Base-by-base conservation (phyloP, 2,113 vertebrate species). In the Scalopus aquaticus region DNA sequence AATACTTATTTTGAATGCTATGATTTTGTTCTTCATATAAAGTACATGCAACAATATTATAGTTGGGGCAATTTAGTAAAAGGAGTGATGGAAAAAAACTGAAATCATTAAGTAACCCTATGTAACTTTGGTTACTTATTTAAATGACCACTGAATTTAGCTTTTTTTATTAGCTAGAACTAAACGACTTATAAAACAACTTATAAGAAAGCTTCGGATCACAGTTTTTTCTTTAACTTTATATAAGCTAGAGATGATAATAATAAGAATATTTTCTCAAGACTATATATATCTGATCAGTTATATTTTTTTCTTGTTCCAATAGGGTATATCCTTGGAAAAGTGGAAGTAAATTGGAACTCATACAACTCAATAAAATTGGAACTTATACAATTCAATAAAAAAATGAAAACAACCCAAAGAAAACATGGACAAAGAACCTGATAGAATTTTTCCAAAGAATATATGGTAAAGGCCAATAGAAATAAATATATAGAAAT, bases 111-210 rank as follows among this genome's bases (percentile, higher is more conserved):
- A 90, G 10, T 12, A 37, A 44, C 19, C 26, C 24, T 64, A 26
- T n/a, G 24, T 93, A 76, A 72, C 15, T 72, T 67, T 65, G 60
- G 32, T 12, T 95, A 77, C 39, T 6, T 67, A 91, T 54, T 86
- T 92, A 90, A 87, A 94, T 90, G 22, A 72, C 46, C 88, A 81
- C 4, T 9, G 88, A 2, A 76, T 88, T 88, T 65, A 88, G 81
- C 8, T 24, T 37, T 88, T 86, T 91, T 91, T 20, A 64, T 83
- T 42, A 74, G 30, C 22, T 62, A 58, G 1, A 62, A 1, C 35
- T 69, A 37, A 17, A 65, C 30, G 28, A 70, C 37, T 91, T 15
- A 58, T 24, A 51, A n/a, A 74, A 30, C 15, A 90, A 62, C 17
- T 20, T 51, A 56, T 2, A 32, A 35, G 82, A 86, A 46, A 4